A percentile compares a stretch with the other conserved stretches of the same genome.
Evolutionary conservation across 2,888 invertebrate genomes (phyloP).

Genomic region (Gasteruption jaculator): DNA sequence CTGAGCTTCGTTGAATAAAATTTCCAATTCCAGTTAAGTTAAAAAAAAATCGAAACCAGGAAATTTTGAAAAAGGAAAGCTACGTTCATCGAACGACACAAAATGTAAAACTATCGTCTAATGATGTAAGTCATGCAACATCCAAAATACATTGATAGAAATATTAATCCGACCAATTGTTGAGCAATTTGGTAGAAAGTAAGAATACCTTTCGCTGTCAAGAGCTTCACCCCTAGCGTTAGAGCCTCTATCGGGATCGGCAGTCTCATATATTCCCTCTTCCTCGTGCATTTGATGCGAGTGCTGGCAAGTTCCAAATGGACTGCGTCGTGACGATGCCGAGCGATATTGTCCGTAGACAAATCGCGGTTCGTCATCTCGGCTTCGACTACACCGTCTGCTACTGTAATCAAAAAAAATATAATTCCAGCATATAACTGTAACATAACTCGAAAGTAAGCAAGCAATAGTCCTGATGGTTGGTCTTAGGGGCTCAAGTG

Average conservation of each 20-base stretch:
- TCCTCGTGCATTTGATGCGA: constrained; percentile 62
- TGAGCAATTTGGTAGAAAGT: no score
- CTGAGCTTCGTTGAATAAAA: no score
- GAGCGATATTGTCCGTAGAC: constrained; percentile 60
- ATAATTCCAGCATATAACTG: constrained; percentile 1
- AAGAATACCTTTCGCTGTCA: constrained; percentile 77
- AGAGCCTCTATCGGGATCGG: constrained; percentile 66
- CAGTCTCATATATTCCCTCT: constrained; percentile 84
- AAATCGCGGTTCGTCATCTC: constrained; percentile 71
- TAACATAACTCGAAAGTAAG: no score
- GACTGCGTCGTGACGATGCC: constrained; percentile 60
- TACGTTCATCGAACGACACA: no score
- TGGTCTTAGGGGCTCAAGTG: constrained; percentile 4
- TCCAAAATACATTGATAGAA: not conserved
- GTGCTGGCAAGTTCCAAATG: constrained; percentile 54
- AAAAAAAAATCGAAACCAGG: no score
- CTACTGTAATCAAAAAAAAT: constrained; percentile 52
- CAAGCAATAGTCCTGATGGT: no score
- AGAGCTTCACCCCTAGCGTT: constrained; percentile 77
- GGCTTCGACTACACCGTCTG: constrained; percentile 58
- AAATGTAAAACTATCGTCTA: no score
- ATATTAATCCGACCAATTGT: no score
- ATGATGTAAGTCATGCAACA: no score
- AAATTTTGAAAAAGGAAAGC: no score
- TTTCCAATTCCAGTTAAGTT: no score